These are phyloP conservation scores for Fulica atra DNA, from an alignment of 2,113 vertebrate species.

Conservation along the genomic window DNA sequence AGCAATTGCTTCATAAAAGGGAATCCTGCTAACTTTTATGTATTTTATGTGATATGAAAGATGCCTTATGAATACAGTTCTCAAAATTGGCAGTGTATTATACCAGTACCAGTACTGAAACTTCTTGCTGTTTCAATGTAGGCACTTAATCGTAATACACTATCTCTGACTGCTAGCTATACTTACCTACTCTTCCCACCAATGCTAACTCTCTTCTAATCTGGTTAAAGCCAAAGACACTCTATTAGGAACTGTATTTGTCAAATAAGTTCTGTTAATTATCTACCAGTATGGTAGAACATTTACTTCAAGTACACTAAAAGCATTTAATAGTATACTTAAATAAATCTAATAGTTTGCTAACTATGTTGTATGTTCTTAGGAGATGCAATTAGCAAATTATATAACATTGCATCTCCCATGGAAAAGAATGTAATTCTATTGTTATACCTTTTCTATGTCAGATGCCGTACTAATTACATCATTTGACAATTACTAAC, in stretches of 20 bases:
- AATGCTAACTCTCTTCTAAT: not conserved
- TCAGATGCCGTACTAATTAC: not conserved
- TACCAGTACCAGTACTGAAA: not conserved
- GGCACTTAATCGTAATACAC: not conserved
- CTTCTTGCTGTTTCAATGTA: not conserved
- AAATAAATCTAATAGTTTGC: slow-evolving; percentile 3
- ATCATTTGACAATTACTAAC: slow-evolving; percentile 8
- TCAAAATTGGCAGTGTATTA: not conserved
- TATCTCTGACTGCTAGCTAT: not conserved
- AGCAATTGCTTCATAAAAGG: not conserved
- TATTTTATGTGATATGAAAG: not conserved
- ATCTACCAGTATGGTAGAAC: not conserved
- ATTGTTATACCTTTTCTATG: slow-evolving; percentile 4
- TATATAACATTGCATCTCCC: not conserved
- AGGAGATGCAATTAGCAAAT: slow-evolving; percentile 24
- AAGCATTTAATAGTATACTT: slow-evolving; percentile 24
- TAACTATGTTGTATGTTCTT: not conserved
- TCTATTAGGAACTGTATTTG: slow-evolving; percentile 34
- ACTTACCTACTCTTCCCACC: not conserved
- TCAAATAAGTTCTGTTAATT: slow-evolving; percentile 28
- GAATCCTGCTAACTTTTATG: not conserved
- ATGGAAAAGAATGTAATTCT: not conserved
- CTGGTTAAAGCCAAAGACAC: not conserved
- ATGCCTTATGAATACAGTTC: not conserved
- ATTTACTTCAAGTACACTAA: slow-evolving; percentile 14